Conservation (phyloP, 2,113 vertebrate species). For the Petrocephalus microphthalmus region DNA sequence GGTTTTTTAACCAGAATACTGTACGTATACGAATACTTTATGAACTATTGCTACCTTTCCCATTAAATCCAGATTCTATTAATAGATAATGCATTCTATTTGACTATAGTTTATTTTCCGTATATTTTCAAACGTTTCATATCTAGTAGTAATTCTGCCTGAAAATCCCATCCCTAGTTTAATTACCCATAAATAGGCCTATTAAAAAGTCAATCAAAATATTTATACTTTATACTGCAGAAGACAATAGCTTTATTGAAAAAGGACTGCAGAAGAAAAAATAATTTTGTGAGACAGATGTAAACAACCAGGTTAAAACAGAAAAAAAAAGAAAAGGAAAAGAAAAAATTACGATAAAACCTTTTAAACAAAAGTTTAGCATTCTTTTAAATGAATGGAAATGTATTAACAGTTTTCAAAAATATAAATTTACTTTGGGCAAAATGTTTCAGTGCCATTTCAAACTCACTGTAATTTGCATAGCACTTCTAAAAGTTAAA, state of each 20-base stretch:
- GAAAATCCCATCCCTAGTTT: neutral
- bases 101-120: neutral
- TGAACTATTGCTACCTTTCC: neutral
- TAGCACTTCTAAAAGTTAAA: neutral
- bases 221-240: neutral
- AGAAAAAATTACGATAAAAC: neutral
- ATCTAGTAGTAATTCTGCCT: neutral
- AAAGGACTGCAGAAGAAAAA: neutral
- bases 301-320: neutral
- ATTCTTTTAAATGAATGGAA: neutral
- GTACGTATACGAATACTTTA: too few species aligned
- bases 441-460: neutral
- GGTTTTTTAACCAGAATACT: neutral
- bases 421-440: neutral
- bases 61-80: neutral
- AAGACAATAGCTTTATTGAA: constrained; percentile 24
- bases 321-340: neutral
- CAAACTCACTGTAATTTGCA: neutral
- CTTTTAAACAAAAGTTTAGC: neutral
- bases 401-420: neutral
- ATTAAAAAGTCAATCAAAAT: neutral
- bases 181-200: neutral
- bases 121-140: too few species aligned
- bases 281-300: neutral
- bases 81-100: neutral